phyloP scores from a whole-genome alignment of 1,140 invertebrate species.

The Macrocentrus cingulum region DNA sequence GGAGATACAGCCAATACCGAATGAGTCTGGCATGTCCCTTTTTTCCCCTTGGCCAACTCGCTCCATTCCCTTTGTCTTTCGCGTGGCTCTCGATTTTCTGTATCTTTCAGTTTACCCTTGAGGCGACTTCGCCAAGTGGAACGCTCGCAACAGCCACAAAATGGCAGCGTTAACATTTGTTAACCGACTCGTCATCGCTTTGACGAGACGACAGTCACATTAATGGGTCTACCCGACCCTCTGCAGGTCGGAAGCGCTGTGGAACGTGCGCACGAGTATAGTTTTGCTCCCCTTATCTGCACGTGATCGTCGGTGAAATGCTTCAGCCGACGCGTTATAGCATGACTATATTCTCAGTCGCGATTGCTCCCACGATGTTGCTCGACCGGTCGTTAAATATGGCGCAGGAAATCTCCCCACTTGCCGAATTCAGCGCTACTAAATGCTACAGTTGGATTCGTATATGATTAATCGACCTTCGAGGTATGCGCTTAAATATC shows the following conservation, averaged over 20 bases:
- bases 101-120: slow-evolving; percentile 15
- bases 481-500: no score
- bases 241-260: not conserved
- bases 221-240: slow-evolving; percentile 27
- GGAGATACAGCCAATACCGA: slow-evolving; percentile 47
- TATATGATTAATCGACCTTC: no score
- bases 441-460: no score
- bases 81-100: slow-evolving; percentile 24
- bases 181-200: slow-evolving; percentile 35
- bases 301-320: slow-evolving; percentile 26
- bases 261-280: not conserved
- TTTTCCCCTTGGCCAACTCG: slow-evolving; percentile 16
- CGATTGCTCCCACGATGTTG: slow-evolving; percentile 9
- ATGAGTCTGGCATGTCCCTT: slow-evolving; percentile 33
- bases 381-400: slow-evolving; percentile 12
- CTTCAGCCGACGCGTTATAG: slow-evolving; percentile 2
- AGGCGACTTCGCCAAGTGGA: slow-evolving; percentile 7
- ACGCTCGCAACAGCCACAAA: slow-evolving; percentile 31
- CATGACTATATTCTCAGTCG: not conserved
- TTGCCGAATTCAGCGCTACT: slow-evolving; percentile 2
- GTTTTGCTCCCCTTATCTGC: slow-evolving; percentile 13
- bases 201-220: slow-evolving; percentile 26
- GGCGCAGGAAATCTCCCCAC: not conserved
- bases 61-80: slow-evolving; percentile 5
- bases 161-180: slow-evolving; percentile 38